Percentiles rank a stretch among this genome's conserved stretches.
Evolutionary conservation across 1,140 invertebrate genomes (phyloP).

Genomic region (Pseudobourletiella spinata): DNA sequence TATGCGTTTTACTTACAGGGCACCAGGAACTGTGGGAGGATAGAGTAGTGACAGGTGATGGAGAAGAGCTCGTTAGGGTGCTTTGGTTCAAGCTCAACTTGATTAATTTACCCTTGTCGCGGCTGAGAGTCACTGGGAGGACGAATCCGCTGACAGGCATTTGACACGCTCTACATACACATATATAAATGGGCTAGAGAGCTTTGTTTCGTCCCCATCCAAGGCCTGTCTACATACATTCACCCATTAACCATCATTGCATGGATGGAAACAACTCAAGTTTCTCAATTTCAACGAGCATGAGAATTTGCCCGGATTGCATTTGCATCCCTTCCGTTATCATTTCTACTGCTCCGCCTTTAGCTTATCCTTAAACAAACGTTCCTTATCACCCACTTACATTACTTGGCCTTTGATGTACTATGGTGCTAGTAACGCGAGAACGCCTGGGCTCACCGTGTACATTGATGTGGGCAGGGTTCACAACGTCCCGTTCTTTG

Average conservation of each 20-base stretch:
- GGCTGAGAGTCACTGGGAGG: background rate
- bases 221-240: background rate
- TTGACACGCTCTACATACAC: background rate
- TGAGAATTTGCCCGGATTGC: background rate
- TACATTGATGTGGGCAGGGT: too few relatives aligned
- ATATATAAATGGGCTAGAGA: too few relatives aligned
- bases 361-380: background rate
- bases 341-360: background rate
- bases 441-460: too few relatives aligned
- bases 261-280: too few relatives aligned
- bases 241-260: background rate
- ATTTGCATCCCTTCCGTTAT: background rate
- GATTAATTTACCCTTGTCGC: background rate
- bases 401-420: background rate
- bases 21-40: too few relatives aligned
- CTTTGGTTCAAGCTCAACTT: background rate
- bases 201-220: background rate
- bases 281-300: background rate
- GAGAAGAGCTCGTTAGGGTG: background rate
- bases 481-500: too few relatives aligned
- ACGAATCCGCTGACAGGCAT: background rate
- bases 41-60: background rate
- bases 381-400: background rate
- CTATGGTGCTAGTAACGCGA: too few relatives aligned
- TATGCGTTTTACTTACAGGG: too few relatives aligned